Conservation (phyloP, 2,888 invertebrate species). For the Eupithecia insigniata region DNA sequence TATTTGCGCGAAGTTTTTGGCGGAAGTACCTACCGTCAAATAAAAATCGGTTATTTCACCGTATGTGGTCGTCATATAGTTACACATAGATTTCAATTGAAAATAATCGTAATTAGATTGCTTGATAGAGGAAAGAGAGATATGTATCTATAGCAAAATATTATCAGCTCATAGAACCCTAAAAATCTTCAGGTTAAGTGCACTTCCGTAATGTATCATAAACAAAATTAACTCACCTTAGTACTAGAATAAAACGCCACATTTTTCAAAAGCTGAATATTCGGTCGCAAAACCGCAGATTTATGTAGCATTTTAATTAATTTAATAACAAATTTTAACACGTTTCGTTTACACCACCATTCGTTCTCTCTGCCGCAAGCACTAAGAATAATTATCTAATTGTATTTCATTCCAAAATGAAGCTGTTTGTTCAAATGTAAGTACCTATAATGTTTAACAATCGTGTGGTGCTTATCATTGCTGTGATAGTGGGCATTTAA, state of each 20-base stretch:
- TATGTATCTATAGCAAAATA: background rate
- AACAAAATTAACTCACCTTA: constrained; percentile 57
- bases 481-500: constrained; percentile 36
- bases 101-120: no score
- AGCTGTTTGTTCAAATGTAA: constrained; percentile 37
- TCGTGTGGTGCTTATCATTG: constrained; percentile 41
- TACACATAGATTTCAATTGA: no score
- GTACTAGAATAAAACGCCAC: constrained; percentile 67
- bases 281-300: constrained; percentile 64
- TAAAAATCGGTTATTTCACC: constrained; percentile 2
- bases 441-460: constrained; percentile 32
- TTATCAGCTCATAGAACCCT: no score
- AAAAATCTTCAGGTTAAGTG: background rate
- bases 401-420: constrained; percentile 34
- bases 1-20: background rate
- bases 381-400: constrained; percentile 39
- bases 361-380: constrained; percentile 40
- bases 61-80: no score
- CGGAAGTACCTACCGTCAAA: constrained; percentile 16
- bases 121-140: no score
- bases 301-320: constrained; percentile 66
- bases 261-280: constrained; percentile 61
- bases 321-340: constrained; percentile 50
- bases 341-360: constrained; percentile 50
- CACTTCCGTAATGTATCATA: background rate